phyloP scores from a whole-genome alignment of 2,888 invertebrate species.

The Drosophila meridionalis region DNA sequence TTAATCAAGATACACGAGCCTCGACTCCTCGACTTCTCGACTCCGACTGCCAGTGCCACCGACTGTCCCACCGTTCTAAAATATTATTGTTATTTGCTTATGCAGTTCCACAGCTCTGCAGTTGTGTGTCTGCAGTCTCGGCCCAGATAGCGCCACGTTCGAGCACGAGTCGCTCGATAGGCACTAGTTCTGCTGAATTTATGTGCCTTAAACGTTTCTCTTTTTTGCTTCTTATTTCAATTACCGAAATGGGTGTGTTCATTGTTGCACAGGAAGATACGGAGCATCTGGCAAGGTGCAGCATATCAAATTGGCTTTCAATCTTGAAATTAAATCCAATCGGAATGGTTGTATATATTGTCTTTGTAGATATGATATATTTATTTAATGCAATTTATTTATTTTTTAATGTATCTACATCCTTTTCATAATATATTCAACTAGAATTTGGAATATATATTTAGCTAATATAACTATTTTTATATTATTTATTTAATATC shows the following conservation, averaged over 20 bases:
- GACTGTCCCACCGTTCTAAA: slow-evolving; percentile 43
- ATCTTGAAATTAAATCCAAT: slow-evolving; percentile 8
- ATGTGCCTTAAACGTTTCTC: slow-evolving; percentile 30
- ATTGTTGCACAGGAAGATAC: slow-evolving; percentile 35
- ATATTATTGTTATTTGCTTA: slow-evolving; percentile 66
- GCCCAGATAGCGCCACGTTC: slow-evolving; percentile 23
- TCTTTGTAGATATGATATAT: too few species aligned
- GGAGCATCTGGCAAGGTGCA: slow-evolving; percentile 17
- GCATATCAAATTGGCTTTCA: slow-evolving; percentile 7
- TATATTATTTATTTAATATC: too few species aligned
- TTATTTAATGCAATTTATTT: too few species aligned
- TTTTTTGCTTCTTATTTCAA: slow-evolving; percentile 53
- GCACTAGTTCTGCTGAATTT: slow-evolving; percentile 33
- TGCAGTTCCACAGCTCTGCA: slow-evolving; percentile 37
- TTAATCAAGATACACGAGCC: slow-evolving; percentile 63
- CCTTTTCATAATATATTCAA: too few species aligned
- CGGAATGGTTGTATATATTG: not conserved
- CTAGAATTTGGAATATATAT: too few species aligned
- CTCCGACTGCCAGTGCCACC: slow-evolving; percentile 1
- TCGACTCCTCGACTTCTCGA: not conserved
- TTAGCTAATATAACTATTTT: too few species aligned
- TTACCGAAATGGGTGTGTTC: slow-evolving; percentile 56
- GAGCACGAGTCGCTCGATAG: slow-evolving; percentile 11
- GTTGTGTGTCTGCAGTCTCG: slow-evolving; percentile 16
- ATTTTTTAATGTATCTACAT: too few species aligned